These are phyloP conservation scores for Bibio marci DNA, from an alignment of 2,888 invertebrate genomes.

Conservation along the genomic window DNA sequence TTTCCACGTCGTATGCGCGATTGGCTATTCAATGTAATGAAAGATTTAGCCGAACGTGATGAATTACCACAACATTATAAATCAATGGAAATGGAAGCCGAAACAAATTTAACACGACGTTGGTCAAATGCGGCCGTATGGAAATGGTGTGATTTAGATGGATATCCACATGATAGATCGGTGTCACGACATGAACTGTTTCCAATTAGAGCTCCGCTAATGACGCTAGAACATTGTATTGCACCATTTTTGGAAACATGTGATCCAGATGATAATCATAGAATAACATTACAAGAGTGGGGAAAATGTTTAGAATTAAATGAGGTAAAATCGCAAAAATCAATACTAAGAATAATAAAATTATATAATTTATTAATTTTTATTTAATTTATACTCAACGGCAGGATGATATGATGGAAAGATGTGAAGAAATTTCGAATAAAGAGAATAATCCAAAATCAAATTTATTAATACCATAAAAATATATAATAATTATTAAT, in stretches of 20 bases:
- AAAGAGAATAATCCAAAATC: background rate
- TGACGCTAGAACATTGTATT: conserved; percentile 94
- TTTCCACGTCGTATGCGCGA: conserved; percentile 95
- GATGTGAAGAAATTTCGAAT: conserved; percentile 51
- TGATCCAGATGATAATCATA: conserved; percentile 76
- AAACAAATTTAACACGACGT: conserved; percentile 63
- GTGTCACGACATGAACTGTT: conserved; percentile 91
- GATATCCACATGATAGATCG: conserved; percentile 73
- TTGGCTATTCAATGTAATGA: conserved; percentile 96
- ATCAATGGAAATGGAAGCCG: conserved; percentile 77
- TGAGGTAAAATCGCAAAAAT: conserved; percentile 39
- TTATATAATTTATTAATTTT: background rate
- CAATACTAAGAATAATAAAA: background rate
- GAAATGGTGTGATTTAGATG: conserved; percentile 97
- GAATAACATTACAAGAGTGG: conserved; percentile 86
- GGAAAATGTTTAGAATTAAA: conserved; percentile 71
- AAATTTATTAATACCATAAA: too few relatives aligned
- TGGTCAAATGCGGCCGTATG: conserved; percentile 91
- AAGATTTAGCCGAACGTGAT: conserved; percentile 76
- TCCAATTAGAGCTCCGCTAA: conserved; percentile 85
- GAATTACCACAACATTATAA: conserved; percentile 69
- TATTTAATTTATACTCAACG: conserved; percentile 18
- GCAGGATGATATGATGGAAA: conserved; percentile 61
- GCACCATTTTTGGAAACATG: conserved; percentile 88
- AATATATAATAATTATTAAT: too few relatives aligned